Percentiles rank a stretch among this genome's conserved stretches.
Conservation (phyloP, 2,113 vertebrate genomes). For the Nannospalax galili region DNA sequence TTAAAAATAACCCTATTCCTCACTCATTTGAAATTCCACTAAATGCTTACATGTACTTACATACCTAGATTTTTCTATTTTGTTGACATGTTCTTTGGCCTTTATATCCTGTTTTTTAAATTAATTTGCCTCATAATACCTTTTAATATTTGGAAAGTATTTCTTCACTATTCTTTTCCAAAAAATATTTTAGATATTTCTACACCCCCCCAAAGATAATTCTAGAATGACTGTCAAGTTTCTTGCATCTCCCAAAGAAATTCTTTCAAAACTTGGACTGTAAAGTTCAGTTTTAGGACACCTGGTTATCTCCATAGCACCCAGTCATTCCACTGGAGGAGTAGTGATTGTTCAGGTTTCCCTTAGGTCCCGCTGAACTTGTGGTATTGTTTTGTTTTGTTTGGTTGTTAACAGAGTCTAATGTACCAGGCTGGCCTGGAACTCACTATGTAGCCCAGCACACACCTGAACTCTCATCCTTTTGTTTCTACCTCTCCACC, state of each 20-base stretch:
- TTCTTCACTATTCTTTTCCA: constrained; percentile 33
- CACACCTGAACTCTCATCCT: not conserved
- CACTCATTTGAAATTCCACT: constrained; percentile 23
- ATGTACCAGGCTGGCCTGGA: not conserved
- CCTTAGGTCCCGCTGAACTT: not conserved
- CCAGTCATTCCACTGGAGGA: not conserved
- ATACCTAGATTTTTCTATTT: constrained; percentile 40
- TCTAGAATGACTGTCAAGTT: not conserved
- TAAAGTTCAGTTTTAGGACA: constrained; percentile 45
- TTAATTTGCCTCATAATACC: constrained; percentile 12
- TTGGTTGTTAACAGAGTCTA: not conserved
- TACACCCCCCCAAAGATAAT: not conserved
- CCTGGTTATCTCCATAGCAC: not conserved
- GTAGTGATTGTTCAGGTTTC: not conserved
- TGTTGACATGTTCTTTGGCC: not conserved
- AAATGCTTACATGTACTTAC: not conserved
- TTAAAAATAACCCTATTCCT: constrained; percentile 17
- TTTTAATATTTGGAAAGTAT: constrained; percentile 22
- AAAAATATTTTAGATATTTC: constrained; percentile 24
- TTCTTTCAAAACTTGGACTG: constrained; percentile 31
- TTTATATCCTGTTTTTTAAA: not conserved
- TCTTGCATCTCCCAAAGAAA: constrained; percentile 19
- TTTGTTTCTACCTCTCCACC: not conserved
- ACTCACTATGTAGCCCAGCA: not conserved
- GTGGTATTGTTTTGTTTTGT: not conserved